Evolutionary conservation across 2,113 vertebrate genomes (phyloP).

Genomic region (Archilochus colubris): DNA sequence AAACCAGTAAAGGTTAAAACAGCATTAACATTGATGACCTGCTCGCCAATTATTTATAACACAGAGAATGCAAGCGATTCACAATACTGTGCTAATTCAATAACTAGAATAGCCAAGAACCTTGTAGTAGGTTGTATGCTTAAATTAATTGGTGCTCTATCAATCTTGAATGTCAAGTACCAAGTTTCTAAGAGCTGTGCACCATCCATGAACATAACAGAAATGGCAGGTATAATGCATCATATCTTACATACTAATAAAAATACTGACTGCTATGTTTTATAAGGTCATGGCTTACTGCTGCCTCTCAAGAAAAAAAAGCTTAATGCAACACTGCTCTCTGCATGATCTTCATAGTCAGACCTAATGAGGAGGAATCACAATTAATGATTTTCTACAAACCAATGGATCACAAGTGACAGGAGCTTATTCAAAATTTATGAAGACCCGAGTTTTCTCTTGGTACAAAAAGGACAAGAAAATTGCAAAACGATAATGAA

Average conservation of each 20-base stretch:
- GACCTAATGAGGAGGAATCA: slow-evolving; percentile 50
- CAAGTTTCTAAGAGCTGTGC: background rate
- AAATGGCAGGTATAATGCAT: slow-evolving; percentile 39
- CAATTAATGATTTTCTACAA: slow-evolving; percentile 50
- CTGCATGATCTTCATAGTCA: slow-evolving; percentile 21
- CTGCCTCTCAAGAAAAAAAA: slow-evolving; percentile 5
- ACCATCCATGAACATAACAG: background rate
- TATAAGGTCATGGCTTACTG: slow-evolving; percentile 35
- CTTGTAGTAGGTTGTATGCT: background rate
- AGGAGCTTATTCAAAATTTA: slow-evolving; percentile 48
- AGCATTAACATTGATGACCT: slow-evolving; percentile 26
- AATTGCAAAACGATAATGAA: slow-evolving; percentile 11
- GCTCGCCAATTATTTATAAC: slow-evolving; percentile 12
- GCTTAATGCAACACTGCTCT: slow-evolving; percentile 28
- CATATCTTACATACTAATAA: slow-evolving; percentile 40
- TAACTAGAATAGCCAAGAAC: slow-evolving; percentile 44
- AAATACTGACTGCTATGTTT: slow-evolving; percentile 24
- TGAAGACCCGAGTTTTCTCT: background rate
- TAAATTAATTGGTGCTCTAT: slow-evolving; percentile 22
- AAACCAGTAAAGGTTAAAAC: slow-evolving; percentile 55
- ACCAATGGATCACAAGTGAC: slow-evolving; percentile 47
- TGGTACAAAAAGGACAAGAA: background rate
- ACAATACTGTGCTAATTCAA: slow-evolving; percentile 53
- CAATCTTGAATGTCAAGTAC: slow-evolving; percentile 34
- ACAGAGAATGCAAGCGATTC: slow-evolving; percentile 3